Conservation (phyloP, 2,113 vertebrate species). For the Menidia beryllina region DNA sequence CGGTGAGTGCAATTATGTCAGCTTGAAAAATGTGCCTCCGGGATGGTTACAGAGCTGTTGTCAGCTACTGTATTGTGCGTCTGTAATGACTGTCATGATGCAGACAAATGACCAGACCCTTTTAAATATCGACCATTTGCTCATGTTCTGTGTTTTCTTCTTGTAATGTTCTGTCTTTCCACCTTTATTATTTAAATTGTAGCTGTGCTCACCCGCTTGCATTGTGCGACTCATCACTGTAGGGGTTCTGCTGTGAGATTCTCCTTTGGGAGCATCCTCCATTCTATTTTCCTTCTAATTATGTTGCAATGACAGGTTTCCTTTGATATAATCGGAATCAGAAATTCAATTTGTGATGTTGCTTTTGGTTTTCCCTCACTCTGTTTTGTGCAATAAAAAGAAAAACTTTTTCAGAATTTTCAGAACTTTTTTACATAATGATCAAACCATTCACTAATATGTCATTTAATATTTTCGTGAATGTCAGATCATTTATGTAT, state of each 20-base stretch:
- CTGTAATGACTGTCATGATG: neutral
- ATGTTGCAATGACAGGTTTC: slow-evolving; percentile 33
- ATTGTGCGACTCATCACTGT: slow-evolving; percentile 7
- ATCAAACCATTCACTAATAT: too few species aligned
- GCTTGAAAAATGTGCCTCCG: slow-evolving; percentile 10
- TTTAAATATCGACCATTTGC: neutral
- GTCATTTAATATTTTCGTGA: too few species aligned
- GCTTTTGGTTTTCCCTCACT: neutral
- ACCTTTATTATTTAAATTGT: slow-evolving; percentile 6
- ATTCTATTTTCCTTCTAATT: slow-evolving; percentile 29
- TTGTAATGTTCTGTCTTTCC: neutral
- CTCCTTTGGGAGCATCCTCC: neutral
- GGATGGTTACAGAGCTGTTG: neutral
- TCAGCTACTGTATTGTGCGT: neutral
- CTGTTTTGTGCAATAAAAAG: too few species aligned
- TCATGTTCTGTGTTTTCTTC: neutral
- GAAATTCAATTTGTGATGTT: slow-evolving; percentile 5
- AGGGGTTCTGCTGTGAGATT: slow-evolving; percentile 25
- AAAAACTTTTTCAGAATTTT: neutral
- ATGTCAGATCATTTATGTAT: too few species aligned
- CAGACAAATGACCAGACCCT: neutral
- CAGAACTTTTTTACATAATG: neutral
- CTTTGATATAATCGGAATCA: neutral
- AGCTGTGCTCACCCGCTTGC: slow-evolving; percentile 18
- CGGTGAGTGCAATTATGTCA: neutral